Evolutionary conservation across 2,888 invertebrate species (phyloP).

Genomic region (Chloroclysta siterata): DNA sequence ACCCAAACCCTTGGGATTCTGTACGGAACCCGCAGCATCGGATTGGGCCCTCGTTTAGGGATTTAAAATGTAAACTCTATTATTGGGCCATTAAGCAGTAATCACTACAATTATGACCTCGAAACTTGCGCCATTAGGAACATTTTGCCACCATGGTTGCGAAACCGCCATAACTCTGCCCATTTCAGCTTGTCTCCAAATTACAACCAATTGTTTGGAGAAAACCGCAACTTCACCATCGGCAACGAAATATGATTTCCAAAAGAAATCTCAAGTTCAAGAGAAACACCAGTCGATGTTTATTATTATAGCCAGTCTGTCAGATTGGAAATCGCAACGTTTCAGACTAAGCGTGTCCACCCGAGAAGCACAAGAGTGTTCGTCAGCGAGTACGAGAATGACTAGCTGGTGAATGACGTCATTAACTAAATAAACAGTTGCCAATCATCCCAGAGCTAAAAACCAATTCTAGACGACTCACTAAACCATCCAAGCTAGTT

Average conservation of each 20-base stretch:
- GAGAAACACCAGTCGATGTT: constrained; percentile 36
- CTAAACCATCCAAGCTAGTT: too few relatives aligned
- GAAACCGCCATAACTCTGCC: constrained; percentile 43
- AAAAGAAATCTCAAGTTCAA: constrained; percentile 64
- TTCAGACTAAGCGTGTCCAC: background rate
- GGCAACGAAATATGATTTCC: constrained; percentile 46
- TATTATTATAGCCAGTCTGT: too few relatives aligned
- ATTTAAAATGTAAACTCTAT: background rate
- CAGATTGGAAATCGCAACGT: background rate
- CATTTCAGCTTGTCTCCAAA: constrained; percentile 49
- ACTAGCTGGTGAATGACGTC: too few relatives aligned
- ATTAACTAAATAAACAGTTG: too few relatives aligned
- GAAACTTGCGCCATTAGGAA: constrained; percentile 45
- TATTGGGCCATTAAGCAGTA: constrained; percentile 2
- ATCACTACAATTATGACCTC: constrained; percentile 48
- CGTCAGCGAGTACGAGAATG: too few relatives aligned
- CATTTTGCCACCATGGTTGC: constrained; percentile 42
- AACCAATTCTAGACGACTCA: too few relatives aligned
- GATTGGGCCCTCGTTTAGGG: background rate
- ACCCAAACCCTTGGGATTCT: background rate
- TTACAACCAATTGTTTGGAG: constrained; percentile 41
- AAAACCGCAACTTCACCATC: constrained; percentile 49
- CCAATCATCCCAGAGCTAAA: too few relatives aligned
- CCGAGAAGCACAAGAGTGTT: too few relatives aligned
- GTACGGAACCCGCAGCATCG: background rate